Base-by-base conservation (phyloP, 2,113 vertebrate genomes). In the Anarrhichthys ocellatus region DNA sequence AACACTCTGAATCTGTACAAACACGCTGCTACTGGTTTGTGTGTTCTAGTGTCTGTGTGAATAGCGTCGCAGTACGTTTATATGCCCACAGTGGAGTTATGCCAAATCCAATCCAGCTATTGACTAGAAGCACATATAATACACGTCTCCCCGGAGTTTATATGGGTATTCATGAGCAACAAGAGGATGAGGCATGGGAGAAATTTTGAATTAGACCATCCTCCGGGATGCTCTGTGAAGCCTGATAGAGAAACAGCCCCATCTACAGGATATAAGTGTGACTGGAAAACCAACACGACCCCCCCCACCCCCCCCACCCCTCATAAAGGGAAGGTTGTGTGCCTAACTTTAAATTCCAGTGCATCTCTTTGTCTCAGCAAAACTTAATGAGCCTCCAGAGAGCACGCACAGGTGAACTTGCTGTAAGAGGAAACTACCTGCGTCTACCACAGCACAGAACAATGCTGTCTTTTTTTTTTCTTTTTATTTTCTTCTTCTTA, bases 201-300 rank as follows among this genome's bases (percentile, higher is more conserved):
- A 63, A 46, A 74, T 63, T 50, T 71, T 52, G 34, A 66, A 79
- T 67, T 66, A 46, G 32, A 70, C 4, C 76, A 27, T 80, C 32
- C 9, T 27, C 2, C 7, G n/a, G 74, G 52, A 72, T 24, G 32
- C 62, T 68, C 27, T 42, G 36, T 72, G 24, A 1, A 22, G 18
- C 74, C 70, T 63, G 52, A 59, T 67, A 42, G 93, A 86, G 84
- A 94, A 91, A 93, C 80, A 94, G 89, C 93, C 64, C 91, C 91
- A 91, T 86, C 92, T 93, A 83, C 69, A 92, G 92, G 91, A 71
- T 48, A 20, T 10, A 11, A 61, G 36, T 27, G 44, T 17, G 17
- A 76, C 56, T 74, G 34, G 20, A 50, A 32, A 17, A 3, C 11
- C n/a, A 64, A 22, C 15, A 27, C 14, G 58, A 81, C 40, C 10